Percentiles rank a stretch among this genome's conserved stretches.
These are phyloP conservation scores for Pseudopleuronectes americanus DNA, from an alignment of 2,797 vertebrate species.

Conservation along the genomic window DNA sequence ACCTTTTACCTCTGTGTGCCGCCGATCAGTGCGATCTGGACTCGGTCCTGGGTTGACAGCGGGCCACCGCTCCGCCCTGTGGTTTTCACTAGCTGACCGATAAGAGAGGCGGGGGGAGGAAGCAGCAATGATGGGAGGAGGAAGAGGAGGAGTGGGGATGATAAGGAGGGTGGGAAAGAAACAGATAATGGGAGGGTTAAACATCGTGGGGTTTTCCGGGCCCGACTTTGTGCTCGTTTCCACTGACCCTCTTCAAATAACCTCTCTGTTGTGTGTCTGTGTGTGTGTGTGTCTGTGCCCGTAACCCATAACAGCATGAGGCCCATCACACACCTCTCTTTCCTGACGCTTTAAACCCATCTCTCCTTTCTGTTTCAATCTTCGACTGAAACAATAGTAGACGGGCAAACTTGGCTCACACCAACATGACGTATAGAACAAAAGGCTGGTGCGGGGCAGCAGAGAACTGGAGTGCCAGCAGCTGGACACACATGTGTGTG, in stretches of 20 bases:
- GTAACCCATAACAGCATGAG: constrained; percentile 20
- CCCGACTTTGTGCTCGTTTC: constrained; percentile 38
- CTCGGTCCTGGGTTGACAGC: constrained; percentile 40
- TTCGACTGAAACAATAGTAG: constrained; percentile 64
- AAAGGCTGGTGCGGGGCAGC: constrained; percentile 43
- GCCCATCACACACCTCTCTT: constrained; percentile 22
- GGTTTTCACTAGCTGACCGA: constrained; percentile 42
- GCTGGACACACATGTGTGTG: constrained; percentile 49
- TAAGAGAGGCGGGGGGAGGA: constrained; percentile 29
- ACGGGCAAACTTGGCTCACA: constrained; percentile 84
- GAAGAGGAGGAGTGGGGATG: constrained; percentile 2
- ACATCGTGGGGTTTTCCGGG: not conserved
- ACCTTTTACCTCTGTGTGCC: constrained; percentile 49
- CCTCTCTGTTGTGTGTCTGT: constrained; percentile 44
- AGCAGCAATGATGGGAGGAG: not conserved
- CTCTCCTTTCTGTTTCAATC: constrained; percentile 68
- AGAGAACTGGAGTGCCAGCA: constrained; percentile 39
- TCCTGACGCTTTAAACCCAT: constrained; percentile 35
- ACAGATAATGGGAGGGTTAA: not conserved
- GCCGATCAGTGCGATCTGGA: constrained; percentile 58
- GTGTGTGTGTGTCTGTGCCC: constrained; percentile 40
- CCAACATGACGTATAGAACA: constrained; percentile 65
- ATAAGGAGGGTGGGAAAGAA: constrained; percentile 28
- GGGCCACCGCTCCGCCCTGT: constrained; percentile 31
- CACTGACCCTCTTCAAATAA: constrained; percentile 55